Conservation (phyloP, 2,888 invertebrate species). For the Stramonita haemastoma region DNA sequence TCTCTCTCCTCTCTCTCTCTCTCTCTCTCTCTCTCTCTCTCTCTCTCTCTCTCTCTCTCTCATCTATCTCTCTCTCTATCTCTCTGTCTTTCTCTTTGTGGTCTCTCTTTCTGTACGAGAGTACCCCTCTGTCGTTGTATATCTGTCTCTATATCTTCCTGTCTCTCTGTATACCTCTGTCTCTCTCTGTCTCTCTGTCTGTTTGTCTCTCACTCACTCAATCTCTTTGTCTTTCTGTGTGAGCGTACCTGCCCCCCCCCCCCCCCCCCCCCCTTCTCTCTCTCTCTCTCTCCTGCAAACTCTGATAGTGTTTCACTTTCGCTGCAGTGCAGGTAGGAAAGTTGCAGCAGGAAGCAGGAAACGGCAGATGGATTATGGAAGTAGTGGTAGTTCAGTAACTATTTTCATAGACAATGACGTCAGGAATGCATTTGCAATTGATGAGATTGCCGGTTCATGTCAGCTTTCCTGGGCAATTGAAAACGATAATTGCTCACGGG, state of each 20-base stretch:
- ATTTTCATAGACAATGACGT: no score
- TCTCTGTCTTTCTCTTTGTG: not conserved
- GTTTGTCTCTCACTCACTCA: not conserved
- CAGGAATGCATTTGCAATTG: no score
- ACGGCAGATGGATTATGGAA: no score
- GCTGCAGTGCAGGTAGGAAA: no score
- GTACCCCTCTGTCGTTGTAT: not conserved
- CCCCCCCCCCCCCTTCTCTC: not conserved
- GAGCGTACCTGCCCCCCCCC: not conserved
- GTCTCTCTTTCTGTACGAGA: no score
- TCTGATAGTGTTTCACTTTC: no score
- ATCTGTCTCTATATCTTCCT: not conserved
- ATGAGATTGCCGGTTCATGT: no score
- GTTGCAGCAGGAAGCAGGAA: no score
- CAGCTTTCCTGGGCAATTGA: no score
- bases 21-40: not conserved
- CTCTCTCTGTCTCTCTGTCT: not conserved
- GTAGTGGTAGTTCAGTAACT: no score
- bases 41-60: not conserved
- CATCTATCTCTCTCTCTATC: constrained; percentile 5
- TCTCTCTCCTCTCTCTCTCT: not conserved
- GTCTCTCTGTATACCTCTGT: not conserved
- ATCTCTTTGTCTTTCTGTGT: not conserved
- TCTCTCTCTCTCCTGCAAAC: not conserved
- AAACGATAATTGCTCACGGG: no score